A percentile compares a stretch with the other conserved stretches of the same genome.
These are phyloP conservation scores for Microcebus tavaratra DNA, from an alignment of 2,113 vertebrate genomes.

Conservation along the genomic window DNA sequence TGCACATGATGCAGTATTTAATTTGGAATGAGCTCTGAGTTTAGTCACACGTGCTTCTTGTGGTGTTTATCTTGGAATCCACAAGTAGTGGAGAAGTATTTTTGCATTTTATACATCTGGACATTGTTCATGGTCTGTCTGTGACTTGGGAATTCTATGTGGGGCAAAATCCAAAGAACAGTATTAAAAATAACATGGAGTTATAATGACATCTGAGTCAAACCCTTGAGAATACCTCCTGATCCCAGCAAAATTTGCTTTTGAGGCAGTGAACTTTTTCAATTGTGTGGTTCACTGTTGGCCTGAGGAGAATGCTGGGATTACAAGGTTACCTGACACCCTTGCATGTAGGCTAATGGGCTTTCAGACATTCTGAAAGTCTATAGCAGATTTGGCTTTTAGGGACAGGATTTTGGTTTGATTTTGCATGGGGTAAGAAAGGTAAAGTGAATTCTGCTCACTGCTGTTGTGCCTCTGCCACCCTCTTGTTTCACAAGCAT, in stretches of 20 bases:
- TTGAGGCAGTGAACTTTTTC: slow-evolving; percentile 50
- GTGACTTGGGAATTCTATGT: slow-evolving; percentile 81
- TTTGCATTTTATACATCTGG: slow-evolving; percentile 84
- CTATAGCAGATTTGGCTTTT: not conserved
- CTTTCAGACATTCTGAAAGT: slow-evolving; percentile 33
- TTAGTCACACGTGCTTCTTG: slow-evolving; percentile 82
- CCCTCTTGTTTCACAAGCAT: not conserved
- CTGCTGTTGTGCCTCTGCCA: not conserved
- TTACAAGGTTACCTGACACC: slow-evolving; percentile 56
- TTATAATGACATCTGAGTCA: slow-evolving; percentile 69
- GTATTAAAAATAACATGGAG: slow-evolving; percentile 79
- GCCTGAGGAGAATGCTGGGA: slow-evolving; percentile 24
- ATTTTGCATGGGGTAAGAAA: not conserved
- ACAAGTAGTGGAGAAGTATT: slow-evolving; percentile 80
- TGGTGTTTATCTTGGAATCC: slow-evolving; percentile 85
- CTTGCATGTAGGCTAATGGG: not conserved
- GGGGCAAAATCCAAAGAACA: slow-evolving; percentile 59
- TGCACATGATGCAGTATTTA: slow-evolving; percentile 84
- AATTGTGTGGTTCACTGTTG: slow-evolving; percentile 61
- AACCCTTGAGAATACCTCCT: slow-evolving; percentile 60
- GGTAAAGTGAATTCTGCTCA: not conserved
- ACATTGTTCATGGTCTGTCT: slow-evolving; percentile 78
- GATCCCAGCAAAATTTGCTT: slow-evolving; percentile 57
- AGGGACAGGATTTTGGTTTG: not conserved
- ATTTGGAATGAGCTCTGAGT: slow-evolving; percentile 82